phyloP scores from a whole-genome alignment of 2,888 invertebrate species.

The Siphonodentalium dalli region DNA sequence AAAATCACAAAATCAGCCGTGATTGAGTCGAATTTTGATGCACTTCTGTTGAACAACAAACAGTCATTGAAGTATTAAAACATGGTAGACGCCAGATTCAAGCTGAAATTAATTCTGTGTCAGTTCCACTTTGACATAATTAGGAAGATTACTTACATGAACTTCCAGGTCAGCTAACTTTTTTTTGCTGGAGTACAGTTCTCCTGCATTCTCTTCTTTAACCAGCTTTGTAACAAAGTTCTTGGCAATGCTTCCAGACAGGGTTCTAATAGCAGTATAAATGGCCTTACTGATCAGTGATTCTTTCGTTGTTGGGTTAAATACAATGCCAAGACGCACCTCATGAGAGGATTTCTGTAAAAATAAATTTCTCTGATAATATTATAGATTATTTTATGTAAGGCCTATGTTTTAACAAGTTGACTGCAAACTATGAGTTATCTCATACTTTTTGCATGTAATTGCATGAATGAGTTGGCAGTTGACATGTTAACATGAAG shows the following conservation, averaged over 20 bases:
- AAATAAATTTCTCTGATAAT: not conserved
- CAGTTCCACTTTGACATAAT: too few relatives aligned
- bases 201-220: conserved; percentile 65
- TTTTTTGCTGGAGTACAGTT: conserved; percentile 59
- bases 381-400: too few relatives aligned
- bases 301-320: conserved; percentile 50
- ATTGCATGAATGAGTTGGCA: not conserved
- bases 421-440: not conserved
- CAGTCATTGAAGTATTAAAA: too few relatives aligned
- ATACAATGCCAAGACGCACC: conserved; percentile 66
- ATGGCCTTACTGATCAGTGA: conserved; percentile 54
- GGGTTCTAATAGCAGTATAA: conserved; percentile 63
- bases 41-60: too few relatives aligned
- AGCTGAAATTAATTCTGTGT: conserved; percentile 14
- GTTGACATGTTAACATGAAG: not conserved
- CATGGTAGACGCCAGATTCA: too few relatives aligned
- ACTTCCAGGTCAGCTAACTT: conserved; percentile 66
- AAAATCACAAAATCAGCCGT: too few relatives aligned
- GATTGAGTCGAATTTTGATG: too few relatives aligned
- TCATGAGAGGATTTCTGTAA: conserved; percentile 63
- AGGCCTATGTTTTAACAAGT: too few relatives aligned
- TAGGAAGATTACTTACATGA: conserved; percentile 53
- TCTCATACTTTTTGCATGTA: too few relatives aligned
- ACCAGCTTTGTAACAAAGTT: conserved; percentile 68
- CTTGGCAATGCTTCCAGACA: conserved; percentile 63